A percentile compares a stretch with the other conserved stretches of the same genome.
phyloP scores from a whole-genome alignment of 2,888 invertebrate species.

The Protophormia terraenovae region DNA sequence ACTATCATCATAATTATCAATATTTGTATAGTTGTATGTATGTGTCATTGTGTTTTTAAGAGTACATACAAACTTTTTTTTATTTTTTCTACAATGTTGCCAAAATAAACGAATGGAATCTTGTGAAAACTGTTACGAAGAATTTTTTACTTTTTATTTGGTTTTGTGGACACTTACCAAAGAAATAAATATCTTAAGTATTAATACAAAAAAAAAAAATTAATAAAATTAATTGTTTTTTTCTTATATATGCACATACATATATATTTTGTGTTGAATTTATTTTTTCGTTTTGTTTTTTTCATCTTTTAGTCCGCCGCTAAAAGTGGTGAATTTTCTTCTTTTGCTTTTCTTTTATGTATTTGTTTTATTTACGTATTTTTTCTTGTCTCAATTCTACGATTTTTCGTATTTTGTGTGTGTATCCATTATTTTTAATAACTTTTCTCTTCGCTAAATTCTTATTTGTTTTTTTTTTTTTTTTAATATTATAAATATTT shows the following conservation, averaged over 20 bases:
- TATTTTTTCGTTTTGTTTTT: slow-evolving; percentile 2
- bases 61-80: neutral
- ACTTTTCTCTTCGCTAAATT: slow-evolving; percentile 13
- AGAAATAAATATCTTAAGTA: too few relatives aligned
- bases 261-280: neutral
- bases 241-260: too few relatives aligned
- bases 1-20: neutral
- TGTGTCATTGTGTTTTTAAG: neutral
- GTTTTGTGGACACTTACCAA: too few relatives aligned
- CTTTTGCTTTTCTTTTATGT: slow-evolving; percentile 47
- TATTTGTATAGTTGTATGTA: neutral
- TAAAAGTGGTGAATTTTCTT: slow-evolving; percentile 62
- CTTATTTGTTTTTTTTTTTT: slow-evolving; percentile 22
- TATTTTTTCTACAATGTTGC: neutral
- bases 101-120: neutral
- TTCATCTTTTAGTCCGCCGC: slow-evolving; percentile 30
- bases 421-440: slow-evolving; percentile 65
- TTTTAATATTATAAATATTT: neutral
- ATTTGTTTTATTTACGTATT: slow-evolving; percentile 54
- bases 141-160: too few relatives aligned
- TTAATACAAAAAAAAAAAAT: too few relatives aligned
- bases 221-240: too few relatives aligned
- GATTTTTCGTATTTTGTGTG: slow-evolving; percentile 64
- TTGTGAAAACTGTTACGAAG: neutral
- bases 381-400: slow-evolving; percentile 31